Evolutionary conservation across 2,113 vertebrate genomes (phyloP), one percentile per base, ranked within the genome.

Genomic region (Murina feae): DNA sequence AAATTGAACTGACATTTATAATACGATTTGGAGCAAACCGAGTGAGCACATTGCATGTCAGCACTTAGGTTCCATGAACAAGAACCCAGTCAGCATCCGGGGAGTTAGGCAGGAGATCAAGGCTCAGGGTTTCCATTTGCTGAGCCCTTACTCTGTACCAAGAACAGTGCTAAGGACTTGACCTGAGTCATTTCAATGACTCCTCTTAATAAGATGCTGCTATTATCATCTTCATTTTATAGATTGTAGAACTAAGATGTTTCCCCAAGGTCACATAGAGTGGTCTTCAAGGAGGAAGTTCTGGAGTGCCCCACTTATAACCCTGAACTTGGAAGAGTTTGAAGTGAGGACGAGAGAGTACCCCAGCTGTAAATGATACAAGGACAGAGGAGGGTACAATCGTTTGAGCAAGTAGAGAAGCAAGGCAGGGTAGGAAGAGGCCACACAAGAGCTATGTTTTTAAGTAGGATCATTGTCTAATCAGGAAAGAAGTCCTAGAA

Each of bases 41-140:
- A 35, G 18, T 30, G 30, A 90, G 4, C 5, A 58, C 16, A 25
- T 25, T 35, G 6, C 16, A 1, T 72, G 71, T 91, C 69, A 72
- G 58, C 32, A 53, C 17, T 18, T 1, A 20, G 4, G 9, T 23
- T 37, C 2, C 14, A 1, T 1, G 1, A 11, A 6, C 10, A 21
- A 35, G 21, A 42, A 47, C 44, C 35, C 65, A 9, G 23, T 18
- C 35, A 58, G 23, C 4, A 17, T 66, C 12, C 32, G 3, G 35
- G 21, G n/a, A 72, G 6, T 20, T 10, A 2, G 37, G 32, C 63
- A 79, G 14, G n/a, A 86, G 87, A 47, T 13, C 53, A 39, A 72
- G 32, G 47, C 30, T 69, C 37, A 21, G 11, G 9, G 21, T 28
- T 39, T 49, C 21, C 3, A 18, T 9, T 9, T 75, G 11, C 39